Conservation (phyloP, 1,140 invertebrate species). For the Gryon sp. region DNA sequence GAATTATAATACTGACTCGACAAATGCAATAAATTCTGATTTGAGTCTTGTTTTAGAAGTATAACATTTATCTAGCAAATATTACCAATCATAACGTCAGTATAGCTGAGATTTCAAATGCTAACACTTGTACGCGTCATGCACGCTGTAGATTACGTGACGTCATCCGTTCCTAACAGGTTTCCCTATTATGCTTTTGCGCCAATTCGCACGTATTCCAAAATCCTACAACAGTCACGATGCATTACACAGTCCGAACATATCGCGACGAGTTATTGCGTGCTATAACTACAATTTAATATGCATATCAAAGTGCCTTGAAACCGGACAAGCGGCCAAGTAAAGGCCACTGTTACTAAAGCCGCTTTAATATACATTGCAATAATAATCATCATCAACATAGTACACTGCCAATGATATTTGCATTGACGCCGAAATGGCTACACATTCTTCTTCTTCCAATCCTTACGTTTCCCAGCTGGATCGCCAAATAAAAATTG, state of each 20-base stretch:
- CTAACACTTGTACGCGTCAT: slow-evolving; percentile 52
- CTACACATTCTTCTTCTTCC: slow-evolving; percentile 30
- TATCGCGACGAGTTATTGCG: slow-evolving; percentile 58
- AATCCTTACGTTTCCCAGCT: slow-evolving; percentile 13
- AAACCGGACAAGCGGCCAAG: slow-evolving; percentile 20
- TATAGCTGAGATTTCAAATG: slow-evolving; percentile 36
- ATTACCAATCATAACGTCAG: slow-evolving; percentile 31
- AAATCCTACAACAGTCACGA: slow-evolving; percentile 64
- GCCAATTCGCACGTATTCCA: slow-evolving; percentile 57
- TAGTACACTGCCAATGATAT: slow-evolving; percentile 34
- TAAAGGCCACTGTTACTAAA: slow-evolving; percentile 33
- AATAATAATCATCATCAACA: too few relatives aligned
- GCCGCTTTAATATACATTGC: slow-evolving; percentile 4
- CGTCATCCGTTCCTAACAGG: slow-evolving; percentile 59
- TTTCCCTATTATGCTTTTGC: slow-evolving; percentile 60
- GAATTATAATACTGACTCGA: too few relatives aligned
- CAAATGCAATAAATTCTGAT: too few relatives aligned
- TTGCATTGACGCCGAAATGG: slow-evolving; percentile 25
- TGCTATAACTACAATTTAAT: slow-evolving; percentile 65
- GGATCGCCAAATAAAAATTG: slow-evolving; percentile 19
- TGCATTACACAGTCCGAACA: slow-evolving; percentile 66
- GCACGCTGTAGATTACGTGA: slow-evolving; percentile 60
- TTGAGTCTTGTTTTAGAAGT: not conserved
- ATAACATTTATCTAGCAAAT: slow-evolving; percentile 11
- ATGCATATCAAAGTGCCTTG: slow-evolving; percentile 58